phyloP scores from a whole-genome alignment of 2,113 vertebrate genomes.

The Cyphomyrus discorhynchus region DNA sequence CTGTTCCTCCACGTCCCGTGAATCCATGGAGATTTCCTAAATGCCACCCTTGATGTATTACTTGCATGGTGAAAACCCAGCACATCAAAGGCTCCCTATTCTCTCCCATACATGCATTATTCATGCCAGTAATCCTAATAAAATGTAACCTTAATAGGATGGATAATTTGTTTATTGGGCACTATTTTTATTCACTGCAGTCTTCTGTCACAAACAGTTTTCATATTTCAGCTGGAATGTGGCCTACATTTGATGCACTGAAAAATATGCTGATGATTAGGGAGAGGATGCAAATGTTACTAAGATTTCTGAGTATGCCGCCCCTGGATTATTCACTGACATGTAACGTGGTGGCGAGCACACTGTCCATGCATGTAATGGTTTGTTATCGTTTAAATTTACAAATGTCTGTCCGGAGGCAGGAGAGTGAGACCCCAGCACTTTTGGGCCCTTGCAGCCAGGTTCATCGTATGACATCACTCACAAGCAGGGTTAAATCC shows the following conservation, averaged over 20 bases:
- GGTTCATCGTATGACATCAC: background rate
- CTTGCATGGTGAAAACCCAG: background rate
- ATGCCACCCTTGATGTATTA: constrained; percentile 2
- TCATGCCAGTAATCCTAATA: constrained; percentile 14
- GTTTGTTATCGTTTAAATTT: background rate
- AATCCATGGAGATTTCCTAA: constrained; percentile 7
- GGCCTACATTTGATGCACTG: constrained; percentile 4
- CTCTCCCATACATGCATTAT: background rate
- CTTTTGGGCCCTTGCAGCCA: background rate
- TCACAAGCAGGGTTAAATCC: background rate
- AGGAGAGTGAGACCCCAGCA: background rate
- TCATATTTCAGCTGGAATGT: background rate
- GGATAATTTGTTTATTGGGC: constrained; percentile 18
- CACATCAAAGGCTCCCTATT: constrained; percentile 17
- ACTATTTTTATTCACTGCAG: background rate
- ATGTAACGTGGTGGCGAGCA: background rate
- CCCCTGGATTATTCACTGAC: background rate
- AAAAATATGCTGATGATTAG: background rate
- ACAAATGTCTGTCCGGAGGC: background rate
- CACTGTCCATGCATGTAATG: background rate
- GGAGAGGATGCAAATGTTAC: background rate
- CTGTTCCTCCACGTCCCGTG: background rate
- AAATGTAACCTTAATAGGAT: constrained; percentile 12
- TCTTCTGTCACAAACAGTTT: background rate
- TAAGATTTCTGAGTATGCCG: background rate